These are phyloP conservation scores for Dryocosmus kuriphilus DNA, from an alignment of 2,888 invertebrate species.

Conservation along the genomic window DNA sequence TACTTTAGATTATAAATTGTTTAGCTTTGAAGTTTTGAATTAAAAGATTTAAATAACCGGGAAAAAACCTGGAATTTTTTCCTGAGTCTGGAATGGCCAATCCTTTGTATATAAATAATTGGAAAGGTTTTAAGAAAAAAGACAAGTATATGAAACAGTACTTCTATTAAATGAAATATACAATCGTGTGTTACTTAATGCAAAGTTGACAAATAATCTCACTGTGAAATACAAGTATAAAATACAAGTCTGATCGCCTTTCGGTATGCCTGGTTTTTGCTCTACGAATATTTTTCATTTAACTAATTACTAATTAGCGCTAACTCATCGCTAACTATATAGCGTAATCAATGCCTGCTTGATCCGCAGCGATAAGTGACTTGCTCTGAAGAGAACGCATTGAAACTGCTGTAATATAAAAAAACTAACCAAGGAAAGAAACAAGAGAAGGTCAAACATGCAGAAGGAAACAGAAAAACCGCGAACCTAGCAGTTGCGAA, in stretches of 20 bases:
- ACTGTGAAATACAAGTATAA: slow-evolving; percentile 62
- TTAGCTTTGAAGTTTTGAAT: too few relatives aligned
- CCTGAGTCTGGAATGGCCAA: too few relatives aligned
- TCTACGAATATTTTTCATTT: slow-evolving; percentile 45
- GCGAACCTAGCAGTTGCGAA: slow-evolving; percentile 17
- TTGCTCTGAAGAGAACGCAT: slow-evolving; percentile 13
- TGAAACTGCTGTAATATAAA: slow-evolving; percentile 39
- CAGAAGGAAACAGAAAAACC: slow-evolving; percentile 36
- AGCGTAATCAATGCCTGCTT: slow-evolving; percentile 45
- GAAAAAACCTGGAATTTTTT: too few relatives aligned
- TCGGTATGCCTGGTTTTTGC: slow-evolving; percentile 40
- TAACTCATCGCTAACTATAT: slow-evolving; percentile 41
- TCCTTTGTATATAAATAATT: slow-evolving; percentile 7
- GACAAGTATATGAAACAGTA: slow-evolving; percentile 60
- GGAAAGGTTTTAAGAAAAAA: slow-evolving; percentile 39
- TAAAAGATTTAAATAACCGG: too few relatives aligned
- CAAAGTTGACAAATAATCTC: slow-evolving; percentile 60
- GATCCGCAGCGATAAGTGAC: slow-evolving; percentile 30
- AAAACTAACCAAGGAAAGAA: slow-evolving; percentile 39
- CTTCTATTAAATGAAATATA: slow-evolving; percentile 64
- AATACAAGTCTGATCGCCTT: slow-evolving; percentile 59
- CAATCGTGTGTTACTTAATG: slow-evolving; percentile 56
- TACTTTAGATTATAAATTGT: too few relatives aligned
- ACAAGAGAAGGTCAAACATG: slow-evolving; percentile 46
- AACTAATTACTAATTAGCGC: slow-evolving; percentile 45